Evolutionary conservation across 2,888 invertebrate genomes (phyloP).

Genomic region (Eledone cirrhosa): DNA sequence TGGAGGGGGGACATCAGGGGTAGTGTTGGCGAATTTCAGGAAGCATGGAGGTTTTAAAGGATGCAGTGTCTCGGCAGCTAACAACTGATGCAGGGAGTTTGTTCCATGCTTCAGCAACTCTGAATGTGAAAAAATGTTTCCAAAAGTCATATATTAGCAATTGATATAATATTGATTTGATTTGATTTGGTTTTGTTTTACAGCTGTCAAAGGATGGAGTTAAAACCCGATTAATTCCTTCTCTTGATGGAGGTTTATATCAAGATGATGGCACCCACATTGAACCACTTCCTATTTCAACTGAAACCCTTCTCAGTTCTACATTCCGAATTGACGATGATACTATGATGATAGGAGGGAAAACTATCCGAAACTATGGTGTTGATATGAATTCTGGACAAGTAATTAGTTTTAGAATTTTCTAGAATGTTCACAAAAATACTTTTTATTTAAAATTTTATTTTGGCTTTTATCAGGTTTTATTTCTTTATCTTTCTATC

Average conservation of each 20-base stretch:
- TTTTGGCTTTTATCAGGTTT: not conserved
- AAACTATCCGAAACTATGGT: conserved; percentile 86
- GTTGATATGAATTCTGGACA: conserved; percentile 78
- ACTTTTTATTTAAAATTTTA: not conserved
- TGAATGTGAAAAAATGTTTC: no score
- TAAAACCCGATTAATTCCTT: conserved; percentile 82
- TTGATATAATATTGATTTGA: not conserved
- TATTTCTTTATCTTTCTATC: not conserved
- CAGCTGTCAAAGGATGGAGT: conserved; percentile 60
- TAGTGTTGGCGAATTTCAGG: no score
- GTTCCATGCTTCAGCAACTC: no score
- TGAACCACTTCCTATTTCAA: conserved; percentile 86
- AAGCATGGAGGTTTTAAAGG: no score
- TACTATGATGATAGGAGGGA: conserved; percentile 75
- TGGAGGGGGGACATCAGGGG: no score
- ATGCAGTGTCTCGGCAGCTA: no score
- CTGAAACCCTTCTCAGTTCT: conserved; percentile 82
- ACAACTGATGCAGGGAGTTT: no score
- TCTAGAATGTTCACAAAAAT: no score
- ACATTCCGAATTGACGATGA: conserved; percentile 79
- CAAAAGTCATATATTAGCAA: no score
- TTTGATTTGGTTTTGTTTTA: conserved; percentile 29
- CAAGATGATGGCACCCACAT: conserved; percentile 89
- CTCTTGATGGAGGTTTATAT: conserved; percentile 89
- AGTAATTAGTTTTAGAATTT: conserved; percentile 41